Percentiles rank a stretch among this genome's conserved stretches.
Conservation (phyloP, 2,797 vertebrate species). For the Coranthus polyacanthus region DNA sequence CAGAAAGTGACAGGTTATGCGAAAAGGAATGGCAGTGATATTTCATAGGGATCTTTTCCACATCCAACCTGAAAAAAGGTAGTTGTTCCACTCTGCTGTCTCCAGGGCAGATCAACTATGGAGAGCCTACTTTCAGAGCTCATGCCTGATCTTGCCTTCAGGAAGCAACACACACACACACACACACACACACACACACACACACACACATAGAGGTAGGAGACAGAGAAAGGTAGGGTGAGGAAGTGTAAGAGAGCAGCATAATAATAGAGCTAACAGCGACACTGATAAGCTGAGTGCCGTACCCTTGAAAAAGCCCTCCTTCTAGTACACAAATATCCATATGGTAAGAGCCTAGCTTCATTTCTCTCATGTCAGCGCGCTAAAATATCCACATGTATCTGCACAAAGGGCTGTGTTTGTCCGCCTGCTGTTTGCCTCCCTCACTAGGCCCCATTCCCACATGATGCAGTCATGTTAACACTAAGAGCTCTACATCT, state of each 20-base stretch:
- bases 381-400: constrained; percentile 36
- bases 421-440: constrained; percentile 36
- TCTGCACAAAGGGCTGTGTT: constrained; percentile 20
- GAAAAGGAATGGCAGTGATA: constrained; percentile 3
- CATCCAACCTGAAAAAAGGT: constrained; percentile 21
- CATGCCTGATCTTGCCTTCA: constrained; percentile 76
- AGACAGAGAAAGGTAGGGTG: constrained; percentile 31
- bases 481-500: constrained; percentile 22
- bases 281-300: constrained; percentile 59
- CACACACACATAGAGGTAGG: constrained; percentile 2
- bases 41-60: constrained; percentile 14
- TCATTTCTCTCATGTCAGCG: constrained; percentile 29
- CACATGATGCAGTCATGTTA: constrained; percentile 64
- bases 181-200: constrained; percentile 12
- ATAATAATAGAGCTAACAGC: constrained; percentile 43
- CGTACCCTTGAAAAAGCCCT: constrained; percentile 45
- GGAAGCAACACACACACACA: constrained; percentile 31
- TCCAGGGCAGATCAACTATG: constrained; percentile 34
- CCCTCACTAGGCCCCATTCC: constrained; percentile 51
- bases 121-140: constrained; percentile 53
- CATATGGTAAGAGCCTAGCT: constrained; percentile 19
- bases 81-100: constrained; percentile 42
- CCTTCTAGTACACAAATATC: constrained; percentile 33
- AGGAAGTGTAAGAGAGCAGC: constrained; percentile 20
- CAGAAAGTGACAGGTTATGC: constrained; percentile 16